phyloP scores from a whole-genome alignment of 2,113 vertebrate species.

The Tachysurus vachellii region DNA sequence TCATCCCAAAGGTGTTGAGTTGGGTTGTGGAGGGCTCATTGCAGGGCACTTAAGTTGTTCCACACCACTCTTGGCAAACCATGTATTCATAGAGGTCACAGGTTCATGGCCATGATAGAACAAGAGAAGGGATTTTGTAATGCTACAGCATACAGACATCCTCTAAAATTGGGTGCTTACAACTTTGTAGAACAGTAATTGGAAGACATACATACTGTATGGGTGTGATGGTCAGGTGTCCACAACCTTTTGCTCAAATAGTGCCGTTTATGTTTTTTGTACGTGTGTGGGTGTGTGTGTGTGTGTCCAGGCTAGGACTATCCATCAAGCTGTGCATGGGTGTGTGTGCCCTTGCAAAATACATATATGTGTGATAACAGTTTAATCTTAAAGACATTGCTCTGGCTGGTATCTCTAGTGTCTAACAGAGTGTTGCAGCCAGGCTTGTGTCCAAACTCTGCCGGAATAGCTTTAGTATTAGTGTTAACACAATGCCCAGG shows the following conservation, averaged over 20 bases:
- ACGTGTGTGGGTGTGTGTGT: neutral
- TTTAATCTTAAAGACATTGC: conserved; percentile 23
- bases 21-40: neutral
- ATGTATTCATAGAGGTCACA: neutral
- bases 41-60: neutral
- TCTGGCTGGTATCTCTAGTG: neutral
- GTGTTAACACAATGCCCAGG: conserved; percentile 51
- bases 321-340: conserved; percentile 9
- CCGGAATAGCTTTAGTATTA: conserved; percentile 58
- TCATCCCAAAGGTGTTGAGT: neutral
- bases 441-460: conserved; percentile 63
- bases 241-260: neutral
- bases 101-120: neutral
- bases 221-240: neutral
- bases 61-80: neutral
- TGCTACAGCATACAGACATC: neutral
- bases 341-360: conserved; percentile 38
- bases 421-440: conserved; percentile 27
- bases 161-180: neutral
- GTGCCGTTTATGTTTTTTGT: neutral
- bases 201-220: neutral
- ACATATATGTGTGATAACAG: neutral
- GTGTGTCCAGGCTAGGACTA: neutral
- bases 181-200: neutral
- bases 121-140: neutral